Percentiles rank a stretch among this genome's conserved stretches.
phyloP scores from a whole-genome alignment of 1,140 invertebrate genomes.

The Trichoplusia ni region DNA sequence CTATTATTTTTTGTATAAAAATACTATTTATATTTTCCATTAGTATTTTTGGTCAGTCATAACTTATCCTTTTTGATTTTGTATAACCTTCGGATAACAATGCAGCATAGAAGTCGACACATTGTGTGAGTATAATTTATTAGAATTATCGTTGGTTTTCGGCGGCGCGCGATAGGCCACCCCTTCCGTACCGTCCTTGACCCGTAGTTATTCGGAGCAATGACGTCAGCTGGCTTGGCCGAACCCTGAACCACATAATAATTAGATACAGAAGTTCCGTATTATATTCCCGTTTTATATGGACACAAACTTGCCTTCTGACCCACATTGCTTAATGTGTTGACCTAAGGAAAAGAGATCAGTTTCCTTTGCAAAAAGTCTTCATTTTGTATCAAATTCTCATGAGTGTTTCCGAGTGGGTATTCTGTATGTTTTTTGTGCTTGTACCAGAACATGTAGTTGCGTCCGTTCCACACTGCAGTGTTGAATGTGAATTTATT shows the following conservation, averaged over 20 bases:
- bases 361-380: no score
- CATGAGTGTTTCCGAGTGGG: neutral
- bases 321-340: no score
- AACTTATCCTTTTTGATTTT: no score
- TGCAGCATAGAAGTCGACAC: neutral
- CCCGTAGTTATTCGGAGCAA: conserved; percentile 22
- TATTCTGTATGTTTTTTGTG: neutral
- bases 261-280: neutral
- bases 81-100: neutral
- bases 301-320: no score
- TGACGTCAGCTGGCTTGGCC: conserved; percentile 20
- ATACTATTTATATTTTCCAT: neutral
- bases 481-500: conserved; percentile 25
- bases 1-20: no score
- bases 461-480: conserved; percentile 8
- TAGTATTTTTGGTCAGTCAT: no score
- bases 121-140: conserved; percentile 19
- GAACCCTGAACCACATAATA: neutral
- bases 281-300: no score
- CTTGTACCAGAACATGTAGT: conserved; percentile 2
- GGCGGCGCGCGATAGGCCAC: conserved; percentile 24
- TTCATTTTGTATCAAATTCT: no score
- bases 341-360: no score
- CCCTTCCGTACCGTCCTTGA: conserved; percentile 23
- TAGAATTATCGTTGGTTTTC: conserved; percentile 25